These are phyloP conservation scores for Megaleporinus macrocephalus DNA, from an alignment of 2,113 vertebrate species.

Conservation along the genomic window DNA sequence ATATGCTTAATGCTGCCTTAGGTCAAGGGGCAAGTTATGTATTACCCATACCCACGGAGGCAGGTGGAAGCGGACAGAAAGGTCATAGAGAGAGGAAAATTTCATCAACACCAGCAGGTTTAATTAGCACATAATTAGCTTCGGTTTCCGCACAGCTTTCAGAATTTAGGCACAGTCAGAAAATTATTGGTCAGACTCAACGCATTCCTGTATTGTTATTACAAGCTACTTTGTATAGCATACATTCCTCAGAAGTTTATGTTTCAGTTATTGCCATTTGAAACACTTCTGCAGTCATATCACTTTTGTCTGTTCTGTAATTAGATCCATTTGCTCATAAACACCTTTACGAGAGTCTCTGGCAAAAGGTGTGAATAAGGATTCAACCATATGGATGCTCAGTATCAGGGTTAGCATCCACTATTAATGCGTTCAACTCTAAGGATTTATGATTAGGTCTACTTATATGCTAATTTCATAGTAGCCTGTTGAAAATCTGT, in stretches of 20 bases:
- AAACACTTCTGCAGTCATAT: no score
- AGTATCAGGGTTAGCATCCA: neutral
- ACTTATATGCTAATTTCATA: no score
- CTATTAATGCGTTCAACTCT: no score
- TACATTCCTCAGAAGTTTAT: neutral
- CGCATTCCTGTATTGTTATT: neutral
- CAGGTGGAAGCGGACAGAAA: neutral
- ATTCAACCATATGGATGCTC: neutral
- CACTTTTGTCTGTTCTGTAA: neutral
- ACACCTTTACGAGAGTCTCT: neutral
- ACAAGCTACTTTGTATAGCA: neutral
- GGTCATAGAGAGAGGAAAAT: neutral
- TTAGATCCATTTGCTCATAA: neutral
- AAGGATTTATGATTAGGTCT: no score
- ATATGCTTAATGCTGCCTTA: constrained; percentile 5
- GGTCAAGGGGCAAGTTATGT: constrained; percentile 27
- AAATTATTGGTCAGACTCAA: neutral
- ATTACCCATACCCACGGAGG: neutral
- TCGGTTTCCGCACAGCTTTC: neutral
- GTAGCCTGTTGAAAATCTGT: no score
- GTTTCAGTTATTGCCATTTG: no score
- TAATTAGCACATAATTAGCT: constrained; percentile 4
- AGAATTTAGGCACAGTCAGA: neutral
- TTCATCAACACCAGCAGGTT: neutral
- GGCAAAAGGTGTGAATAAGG: neutral